Base-by-base conservation (phyloP, 30 jellyfish, hydroid and myxozoan genomes). In the Nemopilema nomurai region DNA sequence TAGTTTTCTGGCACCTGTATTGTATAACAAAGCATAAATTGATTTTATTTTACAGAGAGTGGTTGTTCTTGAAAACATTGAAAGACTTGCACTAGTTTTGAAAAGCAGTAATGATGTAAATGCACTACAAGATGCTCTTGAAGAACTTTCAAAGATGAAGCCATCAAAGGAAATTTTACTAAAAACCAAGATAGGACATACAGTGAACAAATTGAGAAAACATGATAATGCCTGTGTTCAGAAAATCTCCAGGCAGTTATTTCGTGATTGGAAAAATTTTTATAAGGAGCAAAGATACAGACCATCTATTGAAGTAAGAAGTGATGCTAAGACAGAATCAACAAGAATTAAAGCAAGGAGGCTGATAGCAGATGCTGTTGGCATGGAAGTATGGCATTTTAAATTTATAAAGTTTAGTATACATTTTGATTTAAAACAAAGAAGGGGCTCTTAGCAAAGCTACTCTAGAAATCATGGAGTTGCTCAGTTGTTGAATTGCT, bases 91-190 rank as follows among this genome's bases (percentile, higher is more conserved):
- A 28, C 79, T 77, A 3, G 75, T 91, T 9, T 79, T 94, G 74
- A 78, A 80, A 25, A 74, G 84, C 20, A 64, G 73, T 49, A 67
- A 74, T 49, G 82, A 80, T 23, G 62, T 53, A 0, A 65, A 49
- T 18, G 69, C 84, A 67, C 25, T 94, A 8, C 7, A 64, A 1
- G 23, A 82, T 22, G 86, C 96, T n/a, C 72, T 94, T 24, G 73
- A 75, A 29, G 91, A 85, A 41, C 95, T 94, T 29, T 74, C 82
- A 25, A 62, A 70, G 16, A 26, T 87, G 31, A 89, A 77, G 32
- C 99, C 99, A 8, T 85, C 99, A 25, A 94, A 86, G 79, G 97
- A 90, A 49, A 93, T 94, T 13, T 73, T 94, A 22, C 53, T 94
- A 64, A 76, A 77, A 28, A 89, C 97, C 26, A 94, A 94, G 74